These are phyloP conservation scores for Nyctibius bracteatus DNA, from an alignment of 2,113 vertebrate species.

Conservation along the genomic window DNA sequence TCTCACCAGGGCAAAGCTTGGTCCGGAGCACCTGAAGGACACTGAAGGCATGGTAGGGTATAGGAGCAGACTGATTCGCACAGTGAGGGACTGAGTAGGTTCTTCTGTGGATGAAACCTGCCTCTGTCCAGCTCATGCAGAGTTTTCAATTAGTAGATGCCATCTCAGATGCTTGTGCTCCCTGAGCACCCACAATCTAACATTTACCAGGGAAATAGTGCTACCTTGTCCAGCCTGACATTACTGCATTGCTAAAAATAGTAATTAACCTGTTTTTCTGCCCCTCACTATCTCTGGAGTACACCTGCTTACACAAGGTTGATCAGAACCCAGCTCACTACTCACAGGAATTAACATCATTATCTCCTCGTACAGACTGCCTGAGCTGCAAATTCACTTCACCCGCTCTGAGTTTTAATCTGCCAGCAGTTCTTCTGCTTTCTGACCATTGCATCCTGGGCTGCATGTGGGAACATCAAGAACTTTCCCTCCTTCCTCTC, in stretches of 20 bases:
- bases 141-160: not conserved
- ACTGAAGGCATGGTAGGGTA: not conserved
- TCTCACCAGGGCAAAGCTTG: not conserved
- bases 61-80: not conserved
- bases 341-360: slow-evolving; percentile 36
- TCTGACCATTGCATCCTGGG: not conserved
- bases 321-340: slow-evolving; percentile 39
- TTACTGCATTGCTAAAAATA: not conserved
- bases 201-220: not conserved
- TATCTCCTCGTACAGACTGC: slow-evolving; percentile 35
- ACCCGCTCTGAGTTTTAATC: not conserved
- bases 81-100: not conserved
- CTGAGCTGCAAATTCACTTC: not conserved
- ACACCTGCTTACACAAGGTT: slow-evolving; percentile 15
- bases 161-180: not conserved
- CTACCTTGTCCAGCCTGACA: not conserved
- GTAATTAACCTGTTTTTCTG: not conserved
- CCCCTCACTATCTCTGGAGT: not conserved
- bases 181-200: not conserved
- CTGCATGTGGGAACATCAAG: not conserved
- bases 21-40: not conserved
- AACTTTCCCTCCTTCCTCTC: not conserved
- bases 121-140: not conserved
- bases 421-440: not conserved
- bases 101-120: not conserved